Base-by-base conservation (phyloP, 2,888 invertebrate species). In the Leptinotarsa tumamoca region DNA sequence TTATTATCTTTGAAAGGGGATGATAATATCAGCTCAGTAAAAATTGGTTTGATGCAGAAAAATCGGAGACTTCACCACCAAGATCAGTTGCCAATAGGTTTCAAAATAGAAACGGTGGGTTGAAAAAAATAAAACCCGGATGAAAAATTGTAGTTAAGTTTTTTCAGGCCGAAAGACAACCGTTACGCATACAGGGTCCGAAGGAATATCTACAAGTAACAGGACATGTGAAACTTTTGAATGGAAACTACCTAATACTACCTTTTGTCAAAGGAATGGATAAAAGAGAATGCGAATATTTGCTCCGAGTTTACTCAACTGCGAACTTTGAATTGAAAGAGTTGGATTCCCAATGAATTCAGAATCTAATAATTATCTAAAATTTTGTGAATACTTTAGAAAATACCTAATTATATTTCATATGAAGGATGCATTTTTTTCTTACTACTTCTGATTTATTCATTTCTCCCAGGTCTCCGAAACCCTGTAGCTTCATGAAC, bases 41-140 rank as follows among this genome's bases (percentile, higher is more conserved):
- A 98, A 84, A 92, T 97, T 50, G 97, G 96, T 0, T 90, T 98
- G 2, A 97, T 98, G 95, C 98, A 98, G 88, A 98, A 98, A 89
- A 97, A 98, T 89, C 92, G 98, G 52, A 92, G 98, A 80, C 94
- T 96, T 15, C 93, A 96, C 73, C 63, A 63, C n/a, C 1, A 63
- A n/a, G 33, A n/a, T 33, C n/a, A 63, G 10, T 63, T 98, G 33
- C 96, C 98, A 50, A 95, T 98, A 78, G 98, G 98, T 73, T 98
- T 98, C 89, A 96, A 96, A 17, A 92, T 98, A 80, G 98, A 98
- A 90, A 92, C 94, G 75, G 93, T 96, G 86, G 43, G 43, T 43
- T 43, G 10, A 43, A 43, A 43, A 43, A 10, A 13, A 43, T 43
- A 0, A 61, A 0, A 61, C 51, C 73, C 3, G n/a, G 2, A 23